phyloP scores from a whole-genome alignment of 2,113 vertebrate genomes.

The Dryoscopus gambensis region DNA sequence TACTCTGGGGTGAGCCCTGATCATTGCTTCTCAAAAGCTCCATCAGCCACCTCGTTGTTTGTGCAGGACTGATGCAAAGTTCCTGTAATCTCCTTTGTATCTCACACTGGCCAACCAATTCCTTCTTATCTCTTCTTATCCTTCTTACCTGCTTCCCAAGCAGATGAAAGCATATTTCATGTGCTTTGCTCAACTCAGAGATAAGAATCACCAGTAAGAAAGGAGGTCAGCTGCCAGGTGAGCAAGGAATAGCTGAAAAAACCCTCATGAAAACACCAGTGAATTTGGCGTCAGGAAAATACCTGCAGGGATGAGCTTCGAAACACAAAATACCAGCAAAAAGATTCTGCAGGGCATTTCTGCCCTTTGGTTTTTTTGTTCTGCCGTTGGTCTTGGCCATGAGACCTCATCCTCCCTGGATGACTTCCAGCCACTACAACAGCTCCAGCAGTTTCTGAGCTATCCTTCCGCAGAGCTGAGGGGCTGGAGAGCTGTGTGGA shows the following conservation, averaged over 20 bases:
- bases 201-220: neutral
- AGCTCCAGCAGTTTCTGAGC: neutral
- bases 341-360: neutral
- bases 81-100: neutral
- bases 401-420: neutral
- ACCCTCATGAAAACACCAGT: fast-evolving
- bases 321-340: neutral
- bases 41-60: neutral
- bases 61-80: neutral
- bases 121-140: neutral
- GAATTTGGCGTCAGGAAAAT: neutral
- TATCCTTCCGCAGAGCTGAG: neutral
- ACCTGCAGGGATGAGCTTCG: neutral
- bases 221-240: neutral
- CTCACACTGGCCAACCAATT: neutral
- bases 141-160: neutral
- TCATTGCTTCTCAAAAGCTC: neutral
- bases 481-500: neutral
- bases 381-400: neutral
- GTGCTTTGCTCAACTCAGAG: neutral
- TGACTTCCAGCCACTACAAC: neutral
- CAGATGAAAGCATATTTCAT: neutral
- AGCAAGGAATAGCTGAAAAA: neutral
- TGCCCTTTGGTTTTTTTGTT: neutral
- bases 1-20: neutral